Base-by-base conservation (phyloP, 2,113 vertebrate genomes). In the Hirundichthys speculiger region DNA sequence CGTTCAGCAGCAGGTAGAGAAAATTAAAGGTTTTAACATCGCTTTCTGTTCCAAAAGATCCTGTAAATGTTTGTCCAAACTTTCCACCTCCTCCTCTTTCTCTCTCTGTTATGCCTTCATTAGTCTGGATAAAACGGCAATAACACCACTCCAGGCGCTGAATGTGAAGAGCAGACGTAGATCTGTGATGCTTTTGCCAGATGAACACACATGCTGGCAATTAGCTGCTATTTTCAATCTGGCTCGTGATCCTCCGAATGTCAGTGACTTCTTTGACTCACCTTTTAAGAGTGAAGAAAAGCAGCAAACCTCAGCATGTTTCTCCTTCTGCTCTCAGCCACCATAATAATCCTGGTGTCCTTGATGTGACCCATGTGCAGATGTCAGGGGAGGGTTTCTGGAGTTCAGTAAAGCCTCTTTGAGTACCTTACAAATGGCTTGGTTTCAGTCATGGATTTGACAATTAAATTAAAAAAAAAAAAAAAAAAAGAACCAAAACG, bases 231-330 rank as follows among this genome's bases (percentile, higher is more conserved):
- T 80, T 82, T 80, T 60, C 52, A 64, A 49, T 60, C 45, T 58
- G 39, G 60, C 56, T 34, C 45, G 66, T 65, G 75, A 80, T 68
- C 65, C 58, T 70, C 54, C 7, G 52, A 58, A 65, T 51, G 72
- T 82, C 66, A 20, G n/a, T 51, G 72, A 75, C 67, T 80, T 80
- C 43, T 76, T 68, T 51, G 75, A 79, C 59, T 85, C 82, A 78
- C 80, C 83, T 80, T n/a, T 80, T 68, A 24, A 53, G 56, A 64
- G 73, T 73, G 83, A 85, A 52, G 61, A 64, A 84, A 90, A 81
- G 68, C 77, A 82, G 66, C 63, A 54, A 62, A 56, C 41, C 58
- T 57, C 38, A 7, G 30, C 38, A 18, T 41, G 42, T 25, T 47
- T 22, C 30, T 50, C 19, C 52, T 45, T 39, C 25, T 18, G 55